phyloP scores from a whole-genome alignment of 1,140 invertebrate species.

The Pygmarrhopalites habei region DNA sequence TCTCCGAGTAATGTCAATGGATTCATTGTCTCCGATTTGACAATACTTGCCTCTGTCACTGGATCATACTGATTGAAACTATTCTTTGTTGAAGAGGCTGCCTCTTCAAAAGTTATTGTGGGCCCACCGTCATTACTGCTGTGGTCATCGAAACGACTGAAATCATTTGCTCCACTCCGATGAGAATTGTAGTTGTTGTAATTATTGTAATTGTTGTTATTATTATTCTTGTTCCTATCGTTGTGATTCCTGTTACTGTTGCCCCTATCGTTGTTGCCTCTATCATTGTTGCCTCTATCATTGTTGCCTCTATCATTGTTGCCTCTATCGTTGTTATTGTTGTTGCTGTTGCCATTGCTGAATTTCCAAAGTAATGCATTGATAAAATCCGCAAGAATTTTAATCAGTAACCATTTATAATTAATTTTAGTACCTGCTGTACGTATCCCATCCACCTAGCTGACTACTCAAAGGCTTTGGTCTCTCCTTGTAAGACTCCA shows the following conservation, averaged over 20 bases:
- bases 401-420: no score
- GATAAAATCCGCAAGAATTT: no score
- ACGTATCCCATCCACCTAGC: conserved; percentile 32
- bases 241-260: background rate
- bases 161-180: background rate
- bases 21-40: conserved; percentile 4
- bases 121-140: no score
- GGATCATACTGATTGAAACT: conserved; percentile 7
- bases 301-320: no score
- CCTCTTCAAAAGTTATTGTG: background rate
- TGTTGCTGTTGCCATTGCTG: no score
- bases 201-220: conserved; percentile 4
- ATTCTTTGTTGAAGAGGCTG: background rate
- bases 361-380: no score
- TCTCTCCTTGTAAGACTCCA: background rate
- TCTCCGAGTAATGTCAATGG: background rate
- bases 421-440: no score
- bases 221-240: background rate
- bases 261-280: background rate
- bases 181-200: background rate
- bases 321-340: no score
- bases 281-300: conserved; percentile 12
- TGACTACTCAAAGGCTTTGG: conserved; percentile 20
- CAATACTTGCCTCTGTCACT: background rate
- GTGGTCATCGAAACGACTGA: conserved; percentile 12